Percentiles rank a stretch among this genome's conserved stretches.
Evolutionary conservation across 2,113 vertebrate species (phyloP).

Genomic region (human): GRCh38 chr12:105392001-105392500

Average conservation of each 20-base stretch:
- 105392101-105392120: background rate
- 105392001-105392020: background rate
- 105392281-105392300: background rate
- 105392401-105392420: background rate
- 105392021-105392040: background rate
- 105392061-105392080: background rate
- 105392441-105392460: background rate
- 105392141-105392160: background rate
- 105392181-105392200: background rate
- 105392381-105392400: background rate
- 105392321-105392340: background rate
- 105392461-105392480: background rate
- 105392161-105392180: background rate
- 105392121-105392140: no score
- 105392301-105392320: background rate
- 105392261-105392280: background rate
- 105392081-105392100: background rate
- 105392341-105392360: background rate
- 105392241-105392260: no score
- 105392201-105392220: background rate
- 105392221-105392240: background rate
- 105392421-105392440: background rate
- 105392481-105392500: background rate
- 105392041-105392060: background rate
- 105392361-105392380: background rate